These are phyloP conservation scores for Erebia epiphron DNA, from an alignment of 2,888 invertebrate species.

Conservation along the genomic window DNA sequence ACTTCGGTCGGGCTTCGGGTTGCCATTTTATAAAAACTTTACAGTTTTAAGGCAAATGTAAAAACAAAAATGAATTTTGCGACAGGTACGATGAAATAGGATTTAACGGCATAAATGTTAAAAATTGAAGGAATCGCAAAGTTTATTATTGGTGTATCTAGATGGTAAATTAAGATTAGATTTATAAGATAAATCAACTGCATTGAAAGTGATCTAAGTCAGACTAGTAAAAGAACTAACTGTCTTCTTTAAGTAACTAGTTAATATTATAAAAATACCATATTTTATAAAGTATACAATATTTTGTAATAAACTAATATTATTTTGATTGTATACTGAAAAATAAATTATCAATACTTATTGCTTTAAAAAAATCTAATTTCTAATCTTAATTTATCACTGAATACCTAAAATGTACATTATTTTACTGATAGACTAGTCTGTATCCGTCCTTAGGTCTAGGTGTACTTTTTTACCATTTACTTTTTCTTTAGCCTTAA, in stretches of 20 bases:
- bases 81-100: slow-evolving; percentile 5
- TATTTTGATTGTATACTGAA: not conserved
- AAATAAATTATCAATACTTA: too few relatives aligned
- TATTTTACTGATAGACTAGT: slow-evolving; percentile 53
- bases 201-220: not conserved
- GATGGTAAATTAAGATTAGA: slow-evolving; percentile 20
- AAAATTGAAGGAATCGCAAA: slow-evolving; percentile 20
- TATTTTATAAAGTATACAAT: not conserved
- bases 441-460: slow-evolving; percentile 54
- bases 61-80: slow-evolving; percentile 25
- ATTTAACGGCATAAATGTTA: not conserved
- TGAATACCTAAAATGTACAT: slow-evolving; percentile 20
- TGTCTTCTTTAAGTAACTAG: too few relatives aligned
- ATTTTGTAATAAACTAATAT: slow-evolving; percentile 1
- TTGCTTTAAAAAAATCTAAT: slow-evolving; percentile 1
- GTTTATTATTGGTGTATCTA: slow-evolving; percentile 10
- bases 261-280: not conserved
- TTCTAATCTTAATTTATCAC: slow-evolving; percentile 21
- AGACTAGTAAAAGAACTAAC: not conserved
- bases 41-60: slow-evolving; percentile 34
- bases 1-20: slow-evolving; percentile 57
- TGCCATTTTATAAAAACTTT: slow-evolving; percentile 50
- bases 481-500: slow-evolving; percentile 47
- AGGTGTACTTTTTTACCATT: slow-evolving; percentile 46
- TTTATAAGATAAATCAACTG: not conserved